phyloP scores from a whole-genome alignment of 2,888 invertebrate genomes.

The Himalopsyche japonica region DNA sequence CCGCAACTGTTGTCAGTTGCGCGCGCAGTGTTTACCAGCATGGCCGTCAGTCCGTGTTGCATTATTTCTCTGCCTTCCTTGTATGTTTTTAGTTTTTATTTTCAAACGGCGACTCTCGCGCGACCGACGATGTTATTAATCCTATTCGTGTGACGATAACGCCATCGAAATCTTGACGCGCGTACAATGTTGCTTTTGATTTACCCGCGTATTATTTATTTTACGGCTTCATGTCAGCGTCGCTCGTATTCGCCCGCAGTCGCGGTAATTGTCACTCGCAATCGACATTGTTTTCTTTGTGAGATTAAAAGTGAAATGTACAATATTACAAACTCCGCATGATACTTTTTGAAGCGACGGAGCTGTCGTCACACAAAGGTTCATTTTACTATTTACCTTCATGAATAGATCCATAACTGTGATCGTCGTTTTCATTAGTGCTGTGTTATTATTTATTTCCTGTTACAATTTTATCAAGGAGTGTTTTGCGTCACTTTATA shows the following conservation, averaged over 20 bases:
- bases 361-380: neutral
- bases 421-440: neutral
- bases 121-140: neutral
- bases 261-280: neutral
- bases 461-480: neutral
- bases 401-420: neutral
- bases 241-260: conserved; percentile 45
- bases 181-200: conserved; percentile 46
- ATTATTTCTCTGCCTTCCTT: neutral
- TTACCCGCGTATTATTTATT: conserved; percentile 53
- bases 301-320: neutral
- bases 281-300: neutral
- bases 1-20: neutral
- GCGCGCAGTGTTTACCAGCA: conserved; percentile 12
- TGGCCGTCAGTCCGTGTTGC: conserved; percentile 3
- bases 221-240: conserved; percentile 50
- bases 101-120: neutral
- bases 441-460: neutral
- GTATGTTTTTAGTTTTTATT: neutral
- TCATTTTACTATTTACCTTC: neutral
- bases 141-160: neutral
- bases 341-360: neutral
- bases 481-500: neutral
- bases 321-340: neutral
- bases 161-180: neutral